phyloP scores from a whole-genome alignment of 2,113 vertebrate species.

The Nannospalax galili region DNA sequence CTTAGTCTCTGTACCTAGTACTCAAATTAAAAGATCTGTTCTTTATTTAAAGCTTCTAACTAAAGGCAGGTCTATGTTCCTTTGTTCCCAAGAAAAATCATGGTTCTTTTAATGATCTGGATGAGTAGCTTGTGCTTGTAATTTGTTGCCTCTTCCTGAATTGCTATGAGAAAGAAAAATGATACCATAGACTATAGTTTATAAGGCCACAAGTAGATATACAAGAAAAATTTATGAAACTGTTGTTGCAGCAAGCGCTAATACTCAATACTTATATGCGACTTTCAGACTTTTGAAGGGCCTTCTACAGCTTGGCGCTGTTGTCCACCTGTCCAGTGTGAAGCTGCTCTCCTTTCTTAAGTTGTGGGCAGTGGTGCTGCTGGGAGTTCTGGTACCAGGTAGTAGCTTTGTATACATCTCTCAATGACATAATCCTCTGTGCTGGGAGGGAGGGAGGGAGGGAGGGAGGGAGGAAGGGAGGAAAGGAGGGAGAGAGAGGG shows the following conservation, averaged over 20 bases:
- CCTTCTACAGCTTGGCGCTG: too few relatives aligned
- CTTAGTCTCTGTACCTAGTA: not conserved
- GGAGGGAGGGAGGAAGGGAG: too few relatives aligned
- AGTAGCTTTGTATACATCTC: too few relatives aligned
- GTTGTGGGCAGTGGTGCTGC: not conserved
- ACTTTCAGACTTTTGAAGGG: not conserved
- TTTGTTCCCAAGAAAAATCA: not conserved
- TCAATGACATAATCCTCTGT: too few relatives aligned
- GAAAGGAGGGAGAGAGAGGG: too few relatives aligned
- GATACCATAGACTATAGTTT: not conserved
- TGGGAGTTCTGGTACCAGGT: too few relatives aligned
- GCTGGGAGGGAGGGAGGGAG: too few relatives aligned
- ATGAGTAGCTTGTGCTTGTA: not conserved
- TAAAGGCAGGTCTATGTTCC: not conserved
- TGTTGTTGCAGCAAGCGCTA: not conserved
- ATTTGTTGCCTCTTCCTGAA: not conserved
- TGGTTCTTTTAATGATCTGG: not conserved
- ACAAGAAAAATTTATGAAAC: not conserved
- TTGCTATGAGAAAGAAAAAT: not conserved
- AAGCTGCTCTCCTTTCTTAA: not conserved
- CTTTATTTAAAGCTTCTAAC: not conserved
- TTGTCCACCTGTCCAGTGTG: not conserved
- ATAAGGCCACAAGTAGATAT: not conserved
- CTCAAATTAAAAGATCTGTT: not conserved
- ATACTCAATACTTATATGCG: not conserved